These are phyloP conservation scores for Ennomos fuscantarius DNA, from an alignment of 2,888 invertebrate genomes.

Conservation along the genomic window DNA sequence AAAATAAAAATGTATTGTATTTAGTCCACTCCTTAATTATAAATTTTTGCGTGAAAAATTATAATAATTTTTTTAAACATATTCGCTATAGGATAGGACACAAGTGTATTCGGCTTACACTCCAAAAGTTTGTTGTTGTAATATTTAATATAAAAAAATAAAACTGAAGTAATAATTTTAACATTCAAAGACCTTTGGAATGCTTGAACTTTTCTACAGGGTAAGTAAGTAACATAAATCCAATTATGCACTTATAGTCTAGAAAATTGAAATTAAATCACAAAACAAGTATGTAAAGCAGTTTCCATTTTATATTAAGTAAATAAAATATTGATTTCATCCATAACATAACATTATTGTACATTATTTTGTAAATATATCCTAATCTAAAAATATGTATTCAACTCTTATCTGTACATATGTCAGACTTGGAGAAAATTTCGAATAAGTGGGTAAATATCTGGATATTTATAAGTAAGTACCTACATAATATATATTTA, in stretches of 20 bases:
- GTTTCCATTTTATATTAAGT: conserved; percentile 1
- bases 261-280: conserved; percentile 5
- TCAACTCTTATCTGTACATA: conserved; percentile 12
- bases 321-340: conserved; percentile 3
- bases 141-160: conserved; percentile 7
- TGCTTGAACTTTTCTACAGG: conserved; percentile 22
- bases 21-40: neutral
- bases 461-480: no score
- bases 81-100: neutral
- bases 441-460: conserved; percentile 13
- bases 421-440: conserved; percentile 22
- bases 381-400: conserved; percentile 20
- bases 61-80: neutral
- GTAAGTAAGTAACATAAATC: neutral
- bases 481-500: no score
- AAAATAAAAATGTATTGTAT: conserved; percentile 15
- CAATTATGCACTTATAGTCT: conserved; percentile 2
- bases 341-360: conserved; percentile 7
- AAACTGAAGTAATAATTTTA: neutral
- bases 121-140: conserved; percentile 21
- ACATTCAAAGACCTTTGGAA: conserved; percentile 26
- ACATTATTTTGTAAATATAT: conserved; percentile 20
- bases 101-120: conserved; percentile 12
- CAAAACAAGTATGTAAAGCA: conserved; percentile 3
- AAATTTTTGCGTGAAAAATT: neutral